These are phyloP conservation scores for Acrocephalus kingi DNA, from an alignment of 2,113 vertebrate species.

Conservation along the genomic window DNA sequence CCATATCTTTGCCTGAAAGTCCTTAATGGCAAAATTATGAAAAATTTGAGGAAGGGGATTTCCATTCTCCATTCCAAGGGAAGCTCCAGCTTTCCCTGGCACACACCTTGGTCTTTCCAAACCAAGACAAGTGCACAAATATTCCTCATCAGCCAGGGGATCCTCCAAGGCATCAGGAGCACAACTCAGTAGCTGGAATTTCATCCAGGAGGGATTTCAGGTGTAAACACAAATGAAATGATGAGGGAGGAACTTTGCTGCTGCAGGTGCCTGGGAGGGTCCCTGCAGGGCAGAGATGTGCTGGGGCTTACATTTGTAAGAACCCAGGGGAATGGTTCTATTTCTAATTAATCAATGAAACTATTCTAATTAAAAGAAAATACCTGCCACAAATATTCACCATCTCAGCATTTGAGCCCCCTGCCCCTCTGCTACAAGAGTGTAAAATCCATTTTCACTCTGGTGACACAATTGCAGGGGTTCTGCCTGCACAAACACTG, in stretches of 20 bases:
- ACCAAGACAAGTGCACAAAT: neutral
- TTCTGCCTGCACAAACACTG: too few relatives aligned
- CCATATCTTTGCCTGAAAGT: too few relatives aligned
- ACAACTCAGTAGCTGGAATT: neutral
- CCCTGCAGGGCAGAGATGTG: too few relatives aligned
- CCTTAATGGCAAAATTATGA: too few relatives aligned
- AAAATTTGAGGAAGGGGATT: too few relatives aligned
- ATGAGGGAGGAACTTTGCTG: neutral
- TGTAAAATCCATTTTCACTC: neutral
- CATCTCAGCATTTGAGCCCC: too few relatives aligned
- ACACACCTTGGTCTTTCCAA: too few relatives aligned
- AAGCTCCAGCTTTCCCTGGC: too few relatives aligned
- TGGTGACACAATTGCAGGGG: rapidly evolving
- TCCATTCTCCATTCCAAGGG: too few relatives aligned
- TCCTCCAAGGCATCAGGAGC: neutral
- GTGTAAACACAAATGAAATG: neutral
- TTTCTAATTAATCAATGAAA: neutral
- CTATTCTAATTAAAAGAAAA: neutral
- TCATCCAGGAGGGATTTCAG: neutral
- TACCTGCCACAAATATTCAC: neutral
- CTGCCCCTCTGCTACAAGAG: neutral
- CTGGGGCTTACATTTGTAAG: too few relatives aligned
- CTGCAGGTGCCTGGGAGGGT: neutral
- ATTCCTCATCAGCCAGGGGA: neutral
- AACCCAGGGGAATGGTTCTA: neutral